Evolutionary conservation across 2,113 vertebrate species (phyloP).

Genomic region (Ardeotis arabs): DNA sequence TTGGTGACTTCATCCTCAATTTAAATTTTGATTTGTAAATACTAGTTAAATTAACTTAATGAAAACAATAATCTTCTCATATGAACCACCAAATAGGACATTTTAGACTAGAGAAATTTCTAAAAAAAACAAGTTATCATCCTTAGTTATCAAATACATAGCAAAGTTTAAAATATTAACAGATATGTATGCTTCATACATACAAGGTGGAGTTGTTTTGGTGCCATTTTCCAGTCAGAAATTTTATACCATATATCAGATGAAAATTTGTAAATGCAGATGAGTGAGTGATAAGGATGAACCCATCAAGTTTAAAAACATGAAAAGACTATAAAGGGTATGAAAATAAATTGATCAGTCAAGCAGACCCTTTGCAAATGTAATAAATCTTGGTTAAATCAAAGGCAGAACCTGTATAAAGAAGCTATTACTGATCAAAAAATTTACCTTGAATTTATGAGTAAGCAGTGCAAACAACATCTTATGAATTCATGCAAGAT

Average conservation of each 20-base stretch:
- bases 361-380: neutral
- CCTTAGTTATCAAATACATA: neutral
- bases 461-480: neutral
- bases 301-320: neutral
- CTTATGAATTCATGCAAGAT: neutral
- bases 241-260: rapidly evolving
- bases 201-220: neutral
- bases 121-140: neutral
- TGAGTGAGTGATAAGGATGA: neutral
- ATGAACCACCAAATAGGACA: neutral
- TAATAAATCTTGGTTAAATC: neutral
- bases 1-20: neutral
- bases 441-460: slow-evolving; percentile 32
- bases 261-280: neutral
- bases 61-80: neutral
- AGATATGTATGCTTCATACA: neutral
- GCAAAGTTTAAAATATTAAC: neutral
- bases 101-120: neutral
- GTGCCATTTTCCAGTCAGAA: neutral
- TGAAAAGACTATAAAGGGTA: neutral
- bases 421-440: neutral
- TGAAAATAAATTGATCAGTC: neutral
- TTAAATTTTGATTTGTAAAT: neutral
- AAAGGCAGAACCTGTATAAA: neutral
- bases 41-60: neutral